Evolutionary conservation across 2,888 invertebrate genomes (phyloP), one percentile per base, ranked within the genome.

Genomic region (Hydriomena furcata): DNA sequence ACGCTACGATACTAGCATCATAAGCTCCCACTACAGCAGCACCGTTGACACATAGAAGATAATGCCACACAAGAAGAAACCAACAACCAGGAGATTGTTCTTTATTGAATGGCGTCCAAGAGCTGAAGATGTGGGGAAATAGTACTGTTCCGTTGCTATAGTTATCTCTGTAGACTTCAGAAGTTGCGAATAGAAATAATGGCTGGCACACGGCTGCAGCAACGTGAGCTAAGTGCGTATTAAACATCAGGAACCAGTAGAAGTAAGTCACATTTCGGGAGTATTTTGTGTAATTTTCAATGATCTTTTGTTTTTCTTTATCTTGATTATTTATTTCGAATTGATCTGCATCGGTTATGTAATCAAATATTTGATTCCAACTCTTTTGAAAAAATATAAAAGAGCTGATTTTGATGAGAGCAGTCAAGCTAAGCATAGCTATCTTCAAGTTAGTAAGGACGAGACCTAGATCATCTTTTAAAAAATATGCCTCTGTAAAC

Each of bases 71-170:
- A 4, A 85, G 69, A 1, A 81, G 83, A 1, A 84, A 64, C 83
- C 83, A 88, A 32, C 65, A 68, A 4, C 85, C 85, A 5, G 86
- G 84, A 5, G 68, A 71, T 23, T 71, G 64, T 42, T 84, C 69
- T 44, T 86, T 86, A 50, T 88, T 78, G 57, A 83, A 73, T 1
- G 87, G 86, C 68, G 82, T 71, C 86, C 86, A 89, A 8, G 87
- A 78, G 47, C 84, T 87, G 27, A 84, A 84, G 12, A 89, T 84
- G 34, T 86, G 88, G 0, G 83, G 83, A 60, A 86, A 88, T 0
- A 55, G 23, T 55, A 82, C 81, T 0, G 75, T 75, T 3, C 82
- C 86, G 57, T 82, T 84, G 0, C 43, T 64, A 17, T 82, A 43
- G n/a, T 68, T 68, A 56, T 81, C 76, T 24, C 82, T 73, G 34